Evolutionary conservation across 2,113 vertebrate genomes (phyloP).

Genomic region (Burhinus oedicnemus): DNA sequence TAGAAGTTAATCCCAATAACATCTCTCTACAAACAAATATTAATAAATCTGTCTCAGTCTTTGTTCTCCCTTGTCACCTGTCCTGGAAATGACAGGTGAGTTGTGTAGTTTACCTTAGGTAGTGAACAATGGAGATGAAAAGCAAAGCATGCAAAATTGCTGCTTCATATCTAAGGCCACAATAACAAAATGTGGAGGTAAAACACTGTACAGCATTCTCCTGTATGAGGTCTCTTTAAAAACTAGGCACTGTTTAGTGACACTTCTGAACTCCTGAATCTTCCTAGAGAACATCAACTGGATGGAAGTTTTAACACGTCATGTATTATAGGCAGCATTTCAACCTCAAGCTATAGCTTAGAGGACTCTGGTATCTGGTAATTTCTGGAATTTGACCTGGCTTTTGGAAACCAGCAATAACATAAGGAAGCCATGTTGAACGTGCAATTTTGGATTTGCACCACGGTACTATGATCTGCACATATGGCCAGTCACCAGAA

Average conservation of each 20-base stretch:
- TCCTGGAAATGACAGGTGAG: constrained; percentile 30
- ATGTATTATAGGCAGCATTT: neutral
- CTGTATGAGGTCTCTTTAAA: neutral
- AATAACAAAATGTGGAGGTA: neutral
- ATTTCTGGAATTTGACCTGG: neutral
- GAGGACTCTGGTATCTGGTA: neutral
- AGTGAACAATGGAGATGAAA: constrained; percentile 20
- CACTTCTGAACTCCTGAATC: neutral
- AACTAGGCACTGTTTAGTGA: neutral
- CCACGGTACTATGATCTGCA: neutral
- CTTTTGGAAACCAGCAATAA: neutral
- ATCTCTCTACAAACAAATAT: constrained; percentile 75
- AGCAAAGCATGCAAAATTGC: constrained; percentile 27
- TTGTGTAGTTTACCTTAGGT: constrained; percentile 26
- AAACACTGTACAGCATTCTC: neutral
- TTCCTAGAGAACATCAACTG: neutral
- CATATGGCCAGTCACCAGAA: constrained; percentile 42
- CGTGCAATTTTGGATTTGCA: constrained; percentile 25
- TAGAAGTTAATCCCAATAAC: constrained; percentile 73
- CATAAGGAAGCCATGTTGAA: constrained; percentile 28
- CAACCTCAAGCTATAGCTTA: neutral
- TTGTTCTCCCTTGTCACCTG: constrained; percentile 64
- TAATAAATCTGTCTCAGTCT: constrained; percentile 67
- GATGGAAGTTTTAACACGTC: neutral
- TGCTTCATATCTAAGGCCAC: neutral